Evolutionary conservation across 2,113 vertebrate species (phyloP), one percentile per base, ranked within the genome.

Genomic region (Mesitornis unicolor): DNA sequence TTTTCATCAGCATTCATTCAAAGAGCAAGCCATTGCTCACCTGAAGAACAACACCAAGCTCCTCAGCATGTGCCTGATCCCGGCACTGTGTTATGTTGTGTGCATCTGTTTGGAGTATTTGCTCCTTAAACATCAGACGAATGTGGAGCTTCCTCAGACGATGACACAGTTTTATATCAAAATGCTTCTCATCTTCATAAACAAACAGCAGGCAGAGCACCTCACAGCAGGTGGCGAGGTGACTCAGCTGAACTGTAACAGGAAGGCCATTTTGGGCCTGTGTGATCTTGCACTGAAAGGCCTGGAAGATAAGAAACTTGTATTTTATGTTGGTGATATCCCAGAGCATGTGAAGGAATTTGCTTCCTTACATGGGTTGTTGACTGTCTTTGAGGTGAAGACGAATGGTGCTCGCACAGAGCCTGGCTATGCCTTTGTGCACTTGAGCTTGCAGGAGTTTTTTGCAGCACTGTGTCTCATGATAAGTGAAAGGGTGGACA

Each of bases 381-480:
- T 99, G 84, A 98, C 92, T 53, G 94, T 97, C 90, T 98, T 98
- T 92, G 97, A 98, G 45, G 79, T 99, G 53, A 98, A 91, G 90
- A 94, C 38, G 1, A 95, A 91, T 14, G 95, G 98, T 8, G 60
- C 97, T 16, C 67, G 24, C 45, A 88, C 80, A 14, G 95, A 97
- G 53, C 74, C 16, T 9, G 98, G 98, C 69, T 99, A 98, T 36
- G 96, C 98, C 78, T 99, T 99, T 78, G 85, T 97, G 53, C 99
- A 99, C 96, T 92, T 99, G 78, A 99, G 98, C 18, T 91, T 99
- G 73, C 99, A 99, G 93, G 99, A 99, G 94, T 99, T 99, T 89
- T 97, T 99, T 21, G 98, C 98, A 31, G 99, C 99, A 1, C 95
- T 99, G 51, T 94, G 98, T 82, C 97, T 99, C 87, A 98, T 99